phyloP scores from a whole-genome alignment of 2,113 vertebrate species.

The Holacanthus passer region DNA sequence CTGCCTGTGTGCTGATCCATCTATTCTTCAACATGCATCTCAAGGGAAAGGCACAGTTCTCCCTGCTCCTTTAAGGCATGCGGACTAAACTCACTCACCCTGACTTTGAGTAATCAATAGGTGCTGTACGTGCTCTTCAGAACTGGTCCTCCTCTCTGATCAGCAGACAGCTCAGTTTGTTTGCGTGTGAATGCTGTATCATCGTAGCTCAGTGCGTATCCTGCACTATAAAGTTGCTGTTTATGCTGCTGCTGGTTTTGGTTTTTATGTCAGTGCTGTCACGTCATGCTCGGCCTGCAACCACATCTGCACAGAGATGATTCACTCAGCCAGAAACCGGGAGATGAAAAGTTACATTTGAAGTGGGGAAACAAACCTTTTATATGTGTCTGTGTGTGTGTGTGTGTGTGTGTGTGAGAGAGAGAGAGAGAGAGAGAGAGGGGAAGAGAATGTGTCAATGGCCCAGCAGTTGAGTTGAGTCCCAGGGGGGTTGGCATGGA shows the following conservation, averaged over 20 bases:
- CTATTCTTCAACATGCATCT: constrained; percentile 38
- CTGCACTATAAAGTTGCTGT: background rate
- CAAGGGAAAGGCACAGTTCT: constrained; percentile 13
- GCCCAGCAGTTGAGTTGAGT: constrained; percentile 63
- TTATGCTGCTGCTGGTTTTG: background rate
- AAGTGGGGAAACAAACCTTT: background rate
- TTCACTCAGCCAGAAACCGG: background rate
- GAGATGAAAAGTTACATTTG: background rate
- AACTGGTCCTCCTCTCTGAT: constrained; percentile 34
- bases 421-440: background rate
- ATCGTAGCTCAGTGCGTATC: constrained; percentile 25
- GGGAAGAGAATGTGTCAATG: constrained; percentile 55
- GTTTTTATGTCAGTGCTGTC: constrained; percentile 8
- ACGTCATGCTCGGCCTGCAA: background rate
- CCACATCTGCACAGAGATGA: background rate
- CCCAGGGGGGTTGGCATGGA: constrained; percentile 67
- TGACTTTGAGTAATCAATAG: constrained; percentile 71
- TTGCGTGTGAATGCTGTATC: constrained; percentile 56
- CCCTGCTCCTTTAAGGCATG: constrained; percentile 53
- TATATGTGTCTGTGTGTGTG: background rate
- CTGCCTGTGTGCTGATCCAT: constrained; percentile 25
- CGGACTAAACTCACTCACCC: constrained; percentile 75
- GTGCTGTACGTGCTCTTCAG: constrained; percentile 58
- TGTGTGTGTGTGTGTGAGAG: constrained; percentile 1
- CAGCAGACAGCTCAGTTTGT: constrained; percentile 35